A percentile compares a stretch with the other conserved stretches of the same genome.
Conservation (phyloP, 2,113 vertebrate genomes). For the Coptodon rendalli region DNA sequence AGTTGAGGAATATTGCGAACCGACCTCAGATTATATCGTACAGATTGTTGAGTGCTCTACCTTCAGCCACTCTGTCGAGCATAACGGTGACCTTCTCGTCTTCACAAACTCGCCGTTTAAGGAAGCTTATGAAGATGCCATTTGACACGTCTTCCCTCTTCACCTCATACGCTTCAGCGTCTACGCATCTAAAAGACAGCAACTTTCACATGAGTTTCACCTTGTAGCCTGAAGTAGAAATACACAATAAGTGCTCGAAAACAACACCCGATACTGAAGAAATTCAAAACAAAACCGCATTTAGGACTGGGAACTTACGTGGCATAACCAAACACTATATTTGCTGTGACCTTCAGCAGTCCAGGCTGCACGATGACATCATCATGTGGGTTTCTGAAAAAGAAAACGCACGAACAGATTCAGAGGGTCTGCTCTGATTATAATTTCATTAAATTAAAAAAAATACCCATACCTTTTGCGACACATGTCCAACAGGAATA, state of each 20-base stretch:
- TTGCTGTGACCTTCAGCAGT: slow-evolving; percentile 79
- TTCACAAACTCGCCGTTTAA: slow-evolving; percentile 78
- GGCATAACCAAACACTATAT: slow-evolving; percentile 85
- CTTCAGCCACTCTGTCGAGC: slow-evolving; percentile 84
- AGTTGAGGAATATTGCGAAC: not conserved
- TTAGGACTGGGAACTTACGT: slow-evolving; percentile 69
- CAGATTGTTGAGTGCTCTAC: slow-evolving; percentile 25
- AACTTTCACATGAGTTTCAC: not conserved
- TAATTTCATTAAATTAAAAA: not conserved
- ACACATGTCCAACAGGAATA: slow-evolving; percentile 87
- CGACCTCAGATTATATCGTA: not conserved
- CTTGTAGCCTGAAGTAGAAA: not conserved
- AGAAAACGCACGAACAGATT: not conserved
- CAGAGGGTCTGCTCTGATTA: not conserved
- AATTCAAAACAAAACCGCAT: not conserved
- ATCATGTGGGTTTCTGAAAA: slow-evolving; percentile 78
- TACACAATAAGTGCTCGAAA: not conserved
- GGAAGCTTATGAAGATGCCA: slow-evolving; percentile 80
- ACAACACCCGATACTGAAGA: not conserved
- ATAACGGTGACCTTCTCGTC: slow-evolving; percentile 84
- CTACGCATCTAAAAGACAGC: slow-evolving; percentile 68
- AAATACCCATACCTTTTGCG: slow-evolving; percentile 73
- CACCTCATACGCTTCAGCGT: slow-evolving; percentile 83
- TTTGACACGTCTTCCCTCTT: slow-evolving; percentile 76
- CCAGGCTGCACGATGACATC: slow-evolving; percentile 72